phyloP scores from a whole-genome alignment of 2,888 invertebrate species.

The Chalcosyrphus nemorum region DNA sequence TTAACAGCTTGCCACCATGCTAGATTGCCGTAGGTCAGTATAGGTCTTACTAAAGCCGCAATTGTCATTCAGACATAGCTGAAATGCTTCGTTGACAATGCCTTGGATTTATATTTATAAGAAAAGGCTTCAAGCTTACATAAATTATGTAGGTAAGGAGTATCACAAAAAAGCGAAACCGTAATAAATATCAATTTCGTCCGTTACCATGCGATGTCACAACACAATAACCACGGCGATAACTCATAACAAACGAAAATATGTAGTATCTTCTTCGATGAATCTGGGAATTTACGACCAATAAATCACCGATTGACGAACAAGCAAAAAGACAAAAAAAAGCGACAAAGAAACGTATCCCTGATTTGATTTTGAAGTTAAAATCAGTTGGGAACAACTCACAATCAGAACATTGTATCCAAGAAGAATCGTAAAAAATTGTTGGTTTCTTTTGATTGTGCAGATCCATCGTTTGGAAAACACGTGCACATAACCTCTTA shows the following conservation, averaged over 20 bases:
- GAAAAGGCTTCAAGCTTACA: no score
- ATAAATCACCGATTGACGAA: conserved; percentile 61
- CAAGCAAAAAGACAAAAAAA: background rate
- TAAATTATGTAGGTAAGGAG: no score
- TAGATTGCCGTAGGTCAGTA: no score
- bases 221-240: conserved; percentile 39
- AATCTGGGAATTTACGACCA: conserved; percentile 42
- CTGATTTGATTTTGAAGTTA: conserved; percentile 42
- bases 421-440: conserved; percentile 23
- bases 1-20: no score
- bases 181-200: conserved; percentile 39
- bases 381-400: conserved; percentile 33
- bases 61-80: no score
- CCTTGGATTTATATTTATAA: no score
- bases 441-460: conserved; percentile 16
- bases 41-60: no score
- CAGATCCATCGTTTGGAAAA: conserved; percentile 37
- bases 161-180: background rate
- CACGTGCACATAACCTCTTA: conserved; percentile 30
- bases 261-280: conserved; percentile 1
- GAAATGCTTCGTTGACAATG: no score
- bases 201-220: conserved; percentile 6
- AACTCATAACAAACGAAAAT: conserved; percentile 17
- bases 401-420: conserved; percentile 21
- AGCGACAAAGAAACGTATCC: background rate